Conservation (phyloP, 30 jellyfish, hydroid and myxozoan genomes). For the Catostylus mosaicus region DNA sequence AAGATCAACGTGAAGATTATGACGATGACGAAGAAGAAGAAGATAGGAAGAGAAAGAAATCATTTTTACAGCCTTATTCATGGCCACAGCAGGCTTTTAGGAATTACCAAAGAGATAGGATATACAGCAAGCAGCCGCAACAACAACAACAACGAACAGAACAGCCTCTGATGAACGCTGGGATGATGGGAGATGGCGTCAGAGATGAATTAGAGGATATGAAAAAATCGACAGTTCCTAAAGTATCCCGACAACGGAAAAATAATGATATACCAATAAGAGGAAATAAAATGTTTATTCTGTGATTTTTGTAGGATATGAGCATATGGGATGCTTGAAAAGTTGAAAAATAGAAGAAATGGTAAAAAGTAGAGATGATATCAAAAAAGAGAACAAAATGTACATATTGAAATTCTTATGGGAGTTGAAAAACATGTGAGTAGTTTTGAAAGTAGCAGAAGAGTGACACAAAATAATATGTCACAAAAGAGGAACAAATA, state of each 20-base stretch:
- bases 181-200: conserved; percentile 51
- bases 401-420: no score
- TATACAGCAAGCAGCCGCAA: conserved; percentile 5
- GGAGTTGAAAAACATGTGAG: no score
- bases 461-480: no score
- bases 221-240: conserved; percentile 67
- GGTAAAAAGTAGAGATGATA: no score
- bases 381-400: no score
- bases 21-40: conserved; percentile 63
- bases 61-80: conserved; percentile 18
- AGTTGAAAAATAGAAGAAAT: no score
- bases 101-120: conserved; percentile 52
- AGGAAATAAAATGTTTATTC: conserved; percentile 49
- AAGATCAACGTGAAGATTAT: conserved; percentile 28
- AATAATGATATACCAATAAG: background rate
- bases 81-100: conserved; percentile 39
- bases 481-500: no score
- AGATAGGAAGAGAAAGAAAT: conserved; percentile 48
- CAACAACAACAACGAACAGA: background rate
- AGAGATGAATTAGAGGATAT: conserved; percentile 75
- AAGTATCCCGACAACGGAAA: background rate
- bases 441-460: no score
- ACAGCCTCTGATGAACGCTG: conserved; percentile 39
- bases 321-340: no score
- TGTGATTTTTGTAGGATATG: background rate